These are phyloP conservation scores for Nyctibius grandis DNA, from an alignment of 2,797 vertebrate genomes.

Conservation along the genomic window DNA sequence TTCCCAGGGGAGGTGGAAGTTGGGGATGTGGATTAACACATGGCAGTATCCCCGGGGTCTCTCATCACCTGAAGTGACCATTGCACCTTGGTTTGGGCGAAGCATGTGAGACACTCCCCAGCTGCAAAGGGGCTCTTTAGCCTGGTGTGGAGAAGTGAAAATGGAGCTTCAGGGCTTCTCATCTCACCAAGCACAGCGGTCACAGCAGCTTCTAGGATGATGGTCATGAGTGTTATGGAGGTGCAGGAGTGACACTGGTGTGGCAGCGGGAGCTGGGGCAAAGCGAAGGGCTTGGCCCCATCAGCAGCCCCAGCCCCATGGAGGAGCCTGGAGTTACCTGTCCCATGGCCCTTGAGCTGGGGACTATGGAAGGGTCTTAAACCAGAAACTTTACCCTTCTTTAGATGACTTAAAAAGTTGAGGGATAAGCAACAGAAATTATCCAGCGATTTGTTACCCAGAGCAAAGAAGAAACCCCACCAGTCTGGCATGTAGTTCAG, in stretches of 20 bases:
- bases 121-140: not conserved
- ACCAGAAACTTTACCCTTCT: not conserved
- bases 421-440: not conserved
- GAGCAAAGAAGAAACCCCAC: not conserved
- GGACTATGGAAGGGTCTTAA: not conserved
- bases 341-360: not conserved
- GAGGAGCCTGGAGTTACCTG: not conserved
- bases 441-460: not conserved
- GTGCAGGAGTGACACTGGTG: not conserved
- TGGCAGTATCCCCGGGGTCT: not conserved
- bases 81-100: not conserved
- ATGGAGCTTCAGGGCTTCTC: not conserved
- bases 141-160: not conserved
- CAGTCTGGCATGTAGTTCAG: not conserved
- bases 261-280: not conserved
- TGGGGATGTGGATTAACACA: not conserved
- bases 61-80: not conserved
- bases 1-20: not conserved
- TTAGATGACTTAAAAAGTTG: not conserved
- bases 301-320: not conserved
- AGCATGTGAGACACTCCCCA: rapidly evolving
- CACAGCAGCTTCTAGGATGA: not conserved
- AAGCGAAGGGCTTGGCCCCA: not conserved
- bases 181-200: not conserved
- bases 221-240: not conserved